Evolutionary conservation across 2,888 invertebrate genomes (phyloP).

Genomic region (Acanthosepion esculentum): DNA sequence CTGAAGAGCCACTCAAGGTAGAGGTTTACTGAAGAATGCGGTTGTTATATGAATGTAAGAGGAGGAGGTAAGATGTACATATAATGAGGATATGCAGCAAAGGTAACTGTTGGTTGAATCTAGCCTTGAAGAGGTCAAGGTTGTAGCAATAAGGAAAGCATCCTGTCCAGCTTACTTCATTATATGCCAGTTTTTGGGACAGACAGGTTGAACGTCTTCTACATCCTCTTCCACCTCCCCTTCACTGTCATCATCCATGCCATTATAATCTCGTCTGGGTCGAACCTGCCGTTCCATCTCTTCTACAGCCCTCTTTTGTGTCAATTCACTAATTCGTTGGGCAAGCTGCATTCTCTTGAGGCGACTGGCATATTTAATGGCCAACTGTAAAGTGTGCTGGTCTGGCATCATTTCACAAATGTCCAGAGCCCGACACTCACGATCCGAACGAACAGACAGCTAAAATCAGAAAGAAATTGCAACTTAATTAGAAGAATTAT

Average conservation of each 20-base stretch:
- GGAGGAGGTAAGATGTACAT: too few species aligned
- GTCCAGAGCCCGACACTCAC: slow-evolving; percentile 90
- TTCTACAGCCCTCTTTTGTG: slow-evolving; percentile 71
- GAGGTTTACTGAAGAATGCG: too few species aligned
- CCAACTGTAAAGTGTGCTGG: slow-evolving; percentile 85
- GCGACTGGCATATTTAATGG: slow-evolving; percentile 90
- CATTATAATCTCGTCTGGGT: slow-evolving; percentile 49
- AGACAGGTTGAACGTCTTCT: neutral
- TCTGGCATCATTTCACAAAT: slow-evolving; percentile 87
- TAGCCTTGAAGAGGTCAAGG: too few species aligned
- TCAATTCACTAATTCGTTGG: slow-evolving; percentile 82
- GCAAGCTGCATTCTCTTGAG: slow-evolving; percentile 85
- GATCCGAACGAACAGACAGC: slow-evolving; percentile 88
- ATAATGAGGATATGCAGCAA: too few species aligned
- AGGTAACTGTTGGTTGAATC: too few species aligned
- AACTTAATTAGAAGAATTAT: neutral
- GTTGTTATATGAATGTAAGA: too few species aligned
- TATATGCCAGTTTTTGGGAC: neutral
- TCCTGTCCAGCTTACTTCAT: neutral
- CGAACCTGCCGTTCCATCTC: slow-evolving; percentile 55
- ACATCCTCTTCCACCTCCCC: slow-evolving; percentile 46
- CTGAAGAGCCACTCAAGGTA: too few species aligned
- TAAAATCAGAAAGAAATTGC: slow-evolving; percentile 73
- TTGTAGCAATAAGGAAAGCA: too few species aligned
- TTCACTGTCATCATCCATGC: slow-evolving; percentile 51